These are phyloP conservation scores for Hyperoplus immaculatus DNA, from an alignment of 2,797 vertebrate species.

Conservation along the genomic window DNA sequence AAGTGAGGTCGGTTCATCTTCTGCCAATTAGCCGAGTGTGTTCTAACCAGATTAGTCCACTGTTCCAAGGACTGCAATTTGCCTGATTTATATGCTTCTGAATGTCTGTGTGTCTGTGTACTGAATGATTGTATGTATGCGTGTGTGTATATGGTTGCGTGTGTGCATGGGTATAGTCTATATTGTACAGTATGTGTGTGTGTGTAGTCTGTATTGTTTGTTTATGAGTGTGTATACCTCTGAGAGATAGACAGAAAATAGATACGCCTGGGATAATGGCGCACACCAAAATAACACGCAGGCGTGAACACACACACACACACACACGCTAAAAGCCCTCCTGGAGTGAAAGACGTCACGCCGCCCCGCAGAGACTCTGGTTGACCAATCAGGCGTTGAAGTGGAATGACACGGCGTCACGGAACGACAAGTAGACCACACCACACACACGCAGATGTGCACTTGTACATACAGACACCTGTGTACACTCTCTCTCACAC, in stretches of 20 bases:
- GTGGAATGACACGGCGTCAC: slow-evolving; percentile 61
- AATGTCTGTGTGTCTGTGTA: slow-evolving; percentile 8
- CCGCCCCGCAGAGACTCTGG: slow-evolving; percentile 42
- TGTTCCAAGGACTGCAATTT: slow-evolving; percentile 46
- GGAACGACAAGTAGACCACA: slow-evolving; percentile 47
- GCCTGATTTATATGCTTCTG: slow-evolving; percentile 37
- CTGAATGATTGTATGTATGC: not conserved
- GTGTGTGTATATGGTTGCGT: slow-evolving; percentile 14
- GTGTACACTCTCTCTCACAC: not conserved
- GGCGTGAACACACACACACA: slow-evolving; percentile 9
- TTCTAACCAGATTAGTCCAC: slow-evolving; percentile 42
- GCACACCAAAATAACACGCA: slow-evolving; percentile 41
- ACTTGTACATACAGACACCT: not conserved
- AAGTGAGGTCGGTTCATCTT: slow-evolving; percentile 57
- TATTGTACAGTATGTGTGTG: not conserved
- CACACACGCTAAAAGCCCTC: slow-evolving; percentile 60
- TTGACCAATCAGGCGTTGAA: slow-evolving; percentile 64
- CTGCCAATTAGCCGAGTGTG: slow-evolving; percentile 58
- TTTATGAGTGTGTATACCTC: not conserved
- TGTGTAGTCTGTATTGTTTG: no score
- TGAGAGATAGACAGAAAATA: slow-evolving; percentile 14
- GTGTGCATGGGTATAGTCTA: not conserved
- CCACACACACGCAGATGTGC: slow-evolving; percentile 36
- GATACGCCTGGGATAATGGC: slow-evolving; percentile 17
- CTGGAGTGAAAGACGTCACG: slow-evolving; percentile 59